Base-by-base conservation (phyloP, 2,797 vertebrate species). In the Parauchenoglanis ngamensis region DNA sequence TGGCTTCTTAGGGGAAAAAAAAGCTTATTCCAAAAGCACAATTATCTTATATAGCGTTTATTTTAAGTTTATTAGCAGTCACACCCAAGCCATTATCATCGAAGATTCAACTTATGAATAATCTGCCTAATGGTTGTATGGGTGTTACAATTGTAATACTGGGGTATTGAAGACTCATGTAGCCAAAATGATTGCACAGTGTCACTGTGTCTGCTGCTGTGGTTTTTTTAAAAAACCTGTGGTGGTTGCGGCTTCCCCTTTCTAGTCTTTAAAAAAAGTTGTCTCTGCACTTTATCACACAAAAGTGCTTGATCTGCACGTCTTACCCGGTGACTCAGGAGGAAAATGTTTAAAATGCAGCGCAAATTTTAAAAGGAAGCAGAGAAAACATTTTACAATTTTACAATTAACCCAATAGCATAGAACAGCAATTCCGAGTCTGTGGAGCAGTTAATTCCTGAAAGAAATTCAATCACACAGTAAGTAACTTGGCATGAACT, bases 401-500 rank as follows among this genome's bases (percentile, higher is more conserved):
- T 59, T 31, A 57, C 10, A 79, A 40, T 59, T 44, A 61, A 25
- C 23, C 23, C 4, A 28, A 81, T 12, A 81, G 65, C n/a, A 25
- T 40, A 73, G 40, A 31, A 49, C 23, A 7, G 49, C 61, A 56
- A 7, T 83, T 44, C 57, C 7, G 3, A 76, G 13, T 13, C 15
- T 19, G 13, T n/a, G 70, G 59, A 65, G 44, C 13, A 59, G 23
- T 4, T 4, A 4, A 72, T 82, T 78, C 79, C 80, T 77, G 85
- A 56, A 89, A 84, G 89, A 86, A 87, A 88, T 49, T 87, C 61
- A 73, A 46, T 25, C 67, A 3, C n/a, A 52, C 2, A 89, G 93
- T 93, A 89, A 94, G 93, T 91, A 88, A 61, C 54, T 35, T 83
- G 13, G 56, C 25, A 76, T 83, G 82, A 12, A 23, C n/a, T 59